These are phyloP conservation scores for Dolomedes plantarius DNA, from an alignment of 2,888 invertebrate species.

Conservation along the genomic window DNA sequence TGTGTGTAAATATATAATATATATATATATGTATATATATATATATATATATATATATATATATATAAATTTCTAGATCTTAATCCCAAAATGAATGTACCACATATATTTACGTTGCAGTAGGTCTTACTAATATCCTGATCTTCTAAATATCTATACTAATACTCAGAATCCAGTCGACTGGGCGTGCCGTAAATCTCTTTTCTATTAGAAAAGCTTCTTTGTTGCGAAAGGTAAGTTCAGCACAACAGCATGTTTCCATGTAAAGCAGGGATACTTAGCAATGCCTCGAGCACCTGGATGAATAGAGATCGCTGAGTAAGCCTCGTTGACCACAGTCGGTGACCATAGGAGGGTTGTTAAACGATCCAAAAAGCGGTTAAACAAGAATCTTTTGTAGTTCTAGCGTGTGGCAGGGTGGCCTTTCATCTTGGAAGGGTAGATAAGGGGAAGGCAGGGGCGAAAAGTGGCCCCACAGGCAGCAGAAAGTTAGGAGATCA, in stretches of 20 bases:
- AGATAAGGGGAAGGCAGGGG: no score
- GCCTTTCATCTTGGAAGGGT: not conserved
- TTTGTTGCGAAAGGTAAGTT: not conserved
- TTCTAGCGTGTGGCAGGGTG: not conserved
- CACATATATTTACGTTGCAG: no score
- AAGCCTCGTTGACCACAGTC: constrained; percentile 11
- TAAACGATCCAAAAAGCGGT: not conserved
- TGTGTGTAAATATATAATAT: no score
- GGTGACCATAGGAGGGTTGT: constrained; percentile 1
- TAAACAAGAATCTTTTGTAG: constrained; percentile 18
- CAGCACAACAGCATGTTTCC: not conserved
- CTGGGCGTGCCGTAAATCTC: not conserved
- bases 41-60: no score
- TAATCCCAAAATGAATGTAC: no score
- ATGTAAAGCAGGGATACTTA: not conserved
- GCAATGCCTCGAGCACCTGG: not conserved
- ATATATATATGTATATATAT: no score
- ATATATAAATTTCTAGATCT: no score
- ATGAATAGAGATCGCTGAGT: not conserved
- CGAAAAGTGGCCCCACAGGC: not conserved
- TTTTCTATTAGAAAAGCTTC: not conserved
- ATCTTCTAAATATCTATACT: not conserved
- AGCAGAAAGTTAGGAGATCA: no score
- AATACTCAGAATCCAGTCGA: not conserved
- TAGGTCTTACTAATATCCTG: no score